These are phyloP conservation scores for Rousettus leschenaultii DNA, from an alignment of 2,113 vertebrate species.

Conservation along the genomic window DNA sequence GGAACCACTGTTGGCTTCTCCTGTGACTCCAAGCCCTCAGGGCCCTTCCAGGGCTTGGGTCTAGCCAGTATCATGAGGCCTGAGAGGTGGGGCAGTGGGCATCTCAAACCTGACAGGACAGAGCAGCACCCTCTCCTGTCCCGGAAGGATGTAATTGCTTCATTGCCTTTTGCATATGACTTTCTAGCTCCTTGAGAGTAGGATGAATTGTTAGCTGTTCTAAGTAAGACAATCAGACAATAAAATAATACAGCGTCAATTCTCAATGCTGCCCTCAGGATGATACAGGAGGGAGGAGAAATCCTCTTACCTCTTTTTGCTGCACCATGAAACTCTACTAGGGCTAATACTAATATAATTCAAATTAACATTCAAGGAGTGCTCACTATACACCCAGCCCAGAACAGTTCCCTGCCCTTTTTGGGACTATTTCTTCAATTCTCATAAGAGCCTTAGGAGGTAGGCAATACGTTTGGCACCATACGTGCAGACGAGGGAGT, in stretches of 20 bases:
- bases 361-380: neutral
- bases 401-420: neutral
- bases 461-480: neutral
- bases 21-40: neutral
- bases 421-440: neutral
- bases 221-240: neutral
- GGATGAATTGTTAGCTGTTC: neutral
- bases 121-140: neutral
- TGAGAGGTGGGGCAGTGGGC: neutral
- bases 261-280: neutral
- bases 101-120: neutral
- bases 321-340: neutral
- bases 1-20: neutral
- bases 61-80: neutral
- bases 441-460: neutral
- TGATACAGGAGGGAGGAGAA: neutral
- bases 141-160: neutral
- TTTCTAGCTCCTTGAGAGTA: neutral
- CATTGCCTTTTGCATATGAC: neutral
- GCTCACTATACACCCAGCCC: neutral
- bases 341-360: rapidly evolving
- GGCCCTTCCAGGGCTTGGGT: neutral
- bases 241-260: neutral
- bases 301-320: neutral
- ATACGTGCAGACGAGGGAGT: neutral